Conservation (phyloP, 2,113 vertebrate species). For the Podarcis muralis region DNA sequence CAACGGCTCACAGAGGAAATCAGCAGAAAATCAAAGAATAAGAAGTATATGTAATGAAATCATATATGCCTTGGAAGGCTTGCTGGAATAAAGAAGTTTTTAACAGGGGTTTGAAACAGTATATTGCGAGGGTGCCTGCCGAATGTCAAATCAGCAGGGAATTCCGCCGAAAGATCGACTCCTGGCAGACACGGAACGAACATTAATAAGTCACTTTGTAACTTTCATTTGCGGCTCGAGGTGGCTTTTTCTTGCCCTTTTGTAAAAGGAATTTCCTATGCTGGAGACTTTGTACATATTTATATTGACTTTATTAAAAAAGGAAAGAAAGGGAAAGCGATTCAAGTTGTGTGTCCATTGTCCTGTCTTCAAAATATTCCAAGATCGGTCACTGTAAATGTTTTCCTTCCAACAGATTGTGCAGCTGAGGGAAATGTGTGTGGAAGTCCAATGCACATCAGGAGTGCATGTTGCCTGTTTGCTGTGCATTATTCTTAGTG, state of each 20-base stretch:
- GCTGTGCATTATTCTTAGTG: neutral
- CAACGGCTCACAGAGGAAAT: no score
- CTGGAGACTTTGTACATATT: constrained; percentile 84
- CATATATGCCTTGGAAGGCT: no score
- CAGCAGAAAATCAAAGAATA: no score
- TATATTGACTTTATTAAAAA: constrained; percentile 84
- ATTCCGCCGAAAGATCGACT: no score
- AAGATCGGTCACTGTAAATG: neutral
- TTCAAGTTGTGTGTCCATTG: neutral
- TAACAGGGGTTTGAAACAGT: no score
- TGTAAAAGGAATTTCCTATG: constrained; percentile 82
- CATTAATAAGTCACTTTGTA: neutral
- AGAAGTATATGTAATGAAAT: no score
- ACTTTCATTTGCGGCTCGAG: constrained; percentile 41
- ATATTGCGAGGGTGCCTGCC: no score
- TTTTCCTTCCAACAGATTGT: neutral
- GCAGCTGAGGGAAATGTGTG: neutral
- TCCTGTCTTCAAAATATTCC: neutral
- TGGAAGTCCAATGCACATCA: neutral
- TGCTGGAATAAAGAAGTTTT: no score
- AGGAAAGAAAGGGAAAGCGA: constrained; percentile 50
- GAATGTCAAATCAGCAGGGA: no score
- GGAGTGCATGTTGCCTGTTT: neutral
- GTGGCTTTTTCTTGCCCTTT: constrained; percentile 72
- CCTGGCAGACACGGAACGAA: neutral